These are phyloP conservation scores for Artemisiospiza belli DNA, from an alignment of 2,113 vertebrate species.

Conservation along the genomic window DNA sequence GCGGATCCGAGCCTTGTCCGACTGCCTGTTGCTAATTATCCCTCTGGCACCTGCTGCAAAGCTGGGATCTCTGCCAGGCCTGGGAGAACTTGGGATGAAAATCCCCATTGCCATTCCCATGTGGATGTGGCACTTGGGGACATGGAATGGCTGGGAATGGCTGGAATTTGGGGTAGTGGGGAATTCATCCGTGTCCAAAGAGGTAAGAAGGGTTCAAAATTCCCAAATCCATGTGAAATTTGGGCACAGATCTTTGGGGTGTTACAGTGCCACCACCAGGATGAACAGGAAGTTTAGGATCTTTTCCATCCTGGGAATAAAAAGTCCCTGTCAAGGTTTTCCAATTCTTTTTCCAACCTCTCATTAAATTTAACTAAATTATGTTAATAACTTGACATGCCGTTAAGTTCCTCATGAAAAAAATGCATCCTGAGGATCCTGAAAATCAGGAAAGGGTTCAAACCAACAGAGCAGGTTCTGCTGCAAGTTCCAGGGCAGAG, in stretches of 20 bases:
- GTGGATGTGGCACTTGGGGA: not conserved
- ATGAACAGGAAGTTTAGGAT: not conserved
- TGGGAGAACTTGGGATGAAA: not conserved
- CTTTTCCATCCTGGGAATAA: not conserved
- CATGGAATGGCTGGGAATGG: not conserved
- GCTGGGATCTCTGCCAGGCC: not conserved
- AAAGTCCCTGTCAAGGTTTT: not conserved
- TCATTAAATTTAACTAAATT: not conserved
- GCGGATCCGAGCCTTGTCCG: not conserved
- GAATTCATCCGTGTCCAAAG: fast-evolving
- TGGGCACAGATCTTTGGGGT: not conserved
- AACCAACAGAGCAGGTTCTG: not conserved
- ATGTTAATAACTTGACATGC: fast-evolving
- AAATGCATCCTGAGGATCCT: not conserved
- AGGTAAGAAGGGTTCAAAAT: not conserved
- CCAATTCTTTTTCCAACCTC: not conserved
- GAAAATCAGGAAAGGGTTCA: not conserved
- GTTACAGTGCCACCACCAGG: not conserved
- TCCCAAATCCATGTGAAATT: not conserved
- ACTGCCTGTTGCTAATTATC: not conserved
- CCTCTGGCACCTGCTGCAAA: not conserved
- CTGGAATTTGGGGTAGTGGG: fast-evolving
- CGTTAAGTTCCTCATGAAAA: not conserved
- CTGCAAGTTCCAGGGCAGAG: not conserved
- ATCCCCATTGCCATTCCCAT: not conserved